phyloP scores from a whole-genome alignment of 2,888 invertebrate genomes.

The Tortricodes alternella region DNA sequence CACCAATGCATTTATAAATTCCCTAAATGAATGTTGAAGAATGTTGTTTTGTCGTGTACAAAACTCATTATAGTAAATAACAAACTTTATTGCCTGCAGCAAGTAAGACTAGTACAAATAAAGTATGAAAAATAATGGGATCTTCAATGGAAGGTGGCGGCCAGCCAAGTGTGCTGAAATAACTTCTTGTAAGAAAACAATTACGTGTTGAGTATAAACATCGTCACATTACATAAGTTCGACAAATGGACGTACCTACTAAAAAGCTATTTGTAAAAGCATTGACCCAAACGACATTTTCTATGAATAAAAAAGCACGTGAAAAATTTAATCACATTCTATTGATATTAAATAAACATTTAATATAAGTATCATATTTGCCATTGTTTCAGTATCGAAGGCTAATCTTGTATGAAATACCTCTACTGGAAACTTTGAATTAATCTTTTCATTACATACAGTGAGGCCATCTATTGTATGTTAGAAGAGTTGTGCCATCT shows the following conservation, averaged over 20 bases:
- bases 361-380: too few species aligned
- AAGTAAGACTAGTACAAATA: conserved; percentile 1
- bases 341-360: background rate
- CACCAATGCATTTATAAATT: too few species aligned
- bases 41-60: too few species aligned
- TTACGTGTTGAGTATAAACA: conserved; percentile 6
- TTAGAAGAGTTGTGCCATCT: background rate
- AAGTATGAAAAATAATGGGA: conserved; percentile 13
- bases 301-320: conserved; percentile 1
- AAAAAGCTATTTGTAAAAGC: background rate
- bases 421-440: background rate
- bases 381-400: too few species aligned
- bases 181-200: conserved; percentile 31
- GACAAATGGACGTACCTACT: conserved; percentile 1
- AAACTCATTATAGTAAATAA: too few species aligned
- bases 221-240: background rate
- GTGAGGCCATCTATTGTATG: conserved; percentile 10
- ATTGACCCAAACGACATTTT: background rate
- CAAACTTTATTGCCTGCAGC: background rate
- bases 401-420: too few species aligned
- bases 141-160: conserved; percentile 36
- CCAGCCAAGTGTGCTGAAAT: conserved; percentile 43
- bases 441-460: background rate
- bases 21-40: too few species aligned
- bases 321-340: background rate